phyloP scores from a whole-genome alignment of 2,113 vertebrate species.

The Albula goreensis region DNA sequence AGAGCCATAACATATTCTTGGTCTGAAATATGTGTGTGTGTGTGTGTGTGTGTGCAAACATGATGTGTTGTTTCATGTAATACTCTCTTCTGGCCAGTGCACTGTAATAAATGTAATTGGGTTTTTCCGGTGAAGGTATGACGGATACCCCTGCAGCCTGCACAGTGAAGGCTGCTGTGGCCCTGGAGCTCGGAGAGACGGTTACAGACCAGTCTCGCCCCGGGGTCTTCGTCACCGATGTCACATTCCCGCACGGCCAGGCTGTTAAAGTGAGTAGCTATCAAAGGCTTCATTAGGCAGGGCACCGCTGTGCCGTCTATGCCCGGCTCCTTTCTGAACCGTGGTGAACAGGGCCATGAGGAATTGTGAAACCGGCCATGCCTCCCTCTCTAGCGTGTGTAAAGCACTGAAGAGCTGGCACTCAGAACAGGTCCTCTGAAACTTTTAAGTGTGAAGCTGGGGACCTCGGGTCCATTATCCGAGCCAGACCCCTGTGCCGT shows the following conservation, averaged over 20 bases:
- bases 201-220: slow-evolving; percentile 65
- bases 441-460: too few relatives aligned
- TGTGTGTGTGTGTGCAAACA: background rate
- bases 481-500: too few relatives aligned
- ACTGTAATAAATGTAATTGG: background rate
- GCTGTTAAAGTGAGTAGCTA: slow-evolving; percentile 69
- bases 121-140: slow-evolving; percentile 35
- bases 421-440: too few relatives aligned
- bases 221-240: slow-evolving; percentile 78
- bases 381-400: too few relatives aligned
- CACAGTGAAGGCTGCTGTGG: slow-evolving; percentile 72
- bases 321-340: too few relatives aligned
- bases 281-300: background rate
- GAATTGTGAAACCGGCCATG: too few relatives aligned
- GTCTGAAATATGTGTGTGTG: background rate
- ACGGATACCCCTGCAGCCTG: slow-evolving; percentile 54
- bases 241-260: slow-evolving; percentile 68
- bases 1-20: too few relatives aligned
- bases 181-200: slow-evolving; percentile 74
- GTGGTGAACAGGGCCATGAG: too few relatives aligned
- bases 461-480: too few relatives aligned
- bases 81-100: background rate
- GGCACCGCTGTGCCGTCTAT: background rate
- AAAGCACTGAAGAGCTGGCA: too few relatives aligned
- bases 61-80: background rate